Base-by-base conservation (phyloP, 2,113 vertebrate genomes). In the Corythornis madagascariensis region DNA sequence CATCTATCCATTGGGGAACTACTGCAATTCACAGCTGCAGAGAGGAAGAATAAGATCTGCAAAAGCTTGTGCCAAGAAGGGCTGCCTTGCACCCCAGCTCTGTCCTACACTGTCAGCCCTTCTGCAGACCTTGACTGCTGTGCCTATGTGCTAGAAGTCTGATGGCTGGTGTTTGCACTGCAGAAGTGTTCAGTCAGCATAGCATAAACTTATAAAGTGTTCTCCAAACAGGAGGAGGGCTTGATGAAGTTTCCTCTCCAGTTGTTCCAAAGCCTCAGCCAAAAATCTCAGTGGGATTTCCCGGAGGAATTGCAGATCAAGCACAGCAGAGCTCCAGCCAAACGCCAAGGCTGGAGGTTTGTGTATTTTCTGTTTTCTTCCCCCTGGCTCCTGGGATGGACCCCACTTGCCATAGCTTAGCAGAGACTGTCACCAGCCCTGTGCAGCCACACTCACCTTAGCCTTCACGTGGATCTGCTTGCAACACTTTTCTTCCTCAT, bases 271-370 rank as follows among this genome's bases (percentile, higher is more conserved):
- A 95, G 86, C 65, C 73, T 19, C 15, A 3, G 94, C 96, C 96
- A 96, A 95, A 93, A 96, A 94, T 90, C 92, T 94, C 86, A 81
- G 88, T 69, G 65, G 88, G 93, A 94, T 92, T 95, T 96, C 93
- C 92, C 53, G 0, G 57, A 90, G 94, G 94, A 86, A 86, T 81
- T 92, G 55, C 65, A 92, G 88, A 90, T 91, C 45, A 74, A 90
- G 74, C 9, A 0, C 81, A 66, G 74, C 56, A 48, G 74, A 82
- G 50, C 84, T 65, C 71, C 87, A 65, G 95, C 74, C 72, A 65
- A 79, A 53, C 1, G 17, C 82, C 74, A 40, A 82, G 72, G 67
- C 82, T 89, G 93, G 63, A 87, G 47, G 31, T 47, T 71, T 66
- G 52, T 70, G 40, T 59, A 2, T 83, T 79, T 55, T 66, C 67